Percentiles rank a stretch among this genome's conserved stretches.
These are phyloP conservation scores for Rhinogobius similis DNA, from an alignment of 2,113 vertebrate genomes.

Conservation along the genomic window DNA sequence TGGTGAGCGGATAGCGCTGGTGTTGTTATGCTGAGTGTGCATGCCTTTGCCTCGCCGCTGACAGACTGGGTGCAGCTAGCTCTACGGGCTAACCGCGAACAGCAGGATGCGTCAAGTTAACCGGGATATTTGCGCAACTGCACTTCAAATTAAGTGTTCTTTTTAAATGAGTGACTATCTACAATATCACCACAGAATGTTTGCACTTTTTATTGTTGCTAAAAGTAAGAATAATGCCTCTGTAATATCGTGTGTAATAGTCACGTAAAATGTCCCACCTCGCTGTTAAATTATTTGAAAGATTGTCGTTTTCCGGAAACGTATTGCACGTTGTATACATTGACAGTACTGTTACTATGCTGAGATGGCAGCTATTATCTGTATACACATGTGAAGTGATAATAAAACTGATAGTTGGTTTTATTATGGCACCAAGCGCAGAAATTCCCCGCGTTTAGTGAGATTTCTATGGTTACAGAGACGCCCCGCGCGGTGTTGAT, in stretches of 20 bases:
- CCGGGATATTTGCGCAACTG: fast-evolving
- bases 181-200: not conserved
- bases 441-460: not conserved
- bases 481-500: conserved; percentile 17
- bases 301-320: not conserved
- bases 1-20: conserved; percentile 27
- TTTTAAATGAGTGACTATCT: not conserved
- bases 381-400: conserved; percentile 30
- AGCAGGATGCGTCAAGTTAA: conserved; percentile 13
- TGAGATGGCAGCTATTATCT: conserved; percentile 53
- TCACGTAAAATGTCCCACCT: not conserved
- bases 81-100: conserved; percentile 32
- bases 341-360: conserved; percentile 32
- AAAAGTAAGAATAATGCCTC: not conserved
- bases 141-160: conserved; percentile 40
- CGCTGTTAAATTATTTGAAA: conserved; percentile 42
- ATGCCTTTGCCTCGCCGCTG: conserved; percentile 60
- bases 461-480: not conserved
- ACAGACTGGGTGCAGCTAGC: conserved; percentile 49
- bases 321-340: not conserved
- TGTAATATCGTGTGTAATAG: not conserved
- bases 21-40: conserved; percentile 79
- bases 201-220: not conserved
- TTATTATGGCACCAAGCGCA: not conserved
- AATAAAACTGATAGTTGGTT: conserved; percentile 17